These are phyloP conservation scores for Euwallacea fornicatus DNA, from an alignment of 1,140 invertebrate species.

Conservation along the genomic window DNA sequence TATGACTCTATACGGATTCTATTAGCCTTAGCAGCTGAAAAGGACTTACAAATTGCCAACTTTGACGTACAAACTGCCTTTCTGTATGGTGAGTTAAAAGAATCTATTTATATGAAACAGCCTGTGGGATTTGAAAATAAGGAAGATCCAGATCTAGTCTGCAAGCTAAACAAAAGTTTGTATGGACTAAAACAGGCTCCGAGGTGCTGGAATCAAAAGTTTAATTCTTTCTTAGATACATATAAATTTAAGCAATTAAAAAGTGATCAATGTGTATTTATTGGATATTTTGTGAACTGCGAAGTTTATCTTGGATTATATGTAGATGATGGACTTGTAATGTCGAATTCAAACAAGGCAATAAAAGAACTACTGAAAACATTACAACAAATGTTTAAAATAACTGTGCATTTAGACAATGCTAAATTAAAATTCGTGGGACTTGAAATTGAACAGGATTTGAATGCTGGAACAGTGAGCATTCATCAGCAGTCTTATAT, in stretches of 20 bases:
- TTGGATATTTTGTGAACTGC: not conserved
- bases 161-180: conserved; percentile 50
- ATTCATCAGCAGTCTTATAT: no score
- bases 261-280: not conserved
- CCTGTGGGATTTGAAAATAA: conserved; percentile 45
- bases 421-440: no score
- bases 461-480: no score
- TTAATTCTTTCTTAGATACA: not conserved
- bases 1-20: conserved; percentile 51
- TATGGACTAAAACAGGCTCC: conserved; percentile 56
- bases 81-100: conserved; percentile 53
- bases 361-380: no score
- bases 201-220: conserved; percentile 49
- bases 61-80: conserved; percentile 55
- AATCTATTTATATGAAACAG: conserved; percentile 54
- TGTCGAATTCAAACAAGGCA: no score
- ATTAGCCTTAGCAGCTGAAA: conserved; percentile 49
- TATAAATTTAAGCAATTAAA: conserved; percentile 1
- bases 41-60: conserved; percentile 48
- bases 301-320: not conserved
- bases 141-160: conserved; percentile 16
- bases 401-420: no score
- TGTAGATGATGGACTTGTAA: no score
- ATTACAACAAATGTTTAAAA: no score
- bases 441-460: no score